phyloP scores from a whole-genome alignment of 2,113 vertebrate species.

The Puntigrus tetrazona region DNA sequence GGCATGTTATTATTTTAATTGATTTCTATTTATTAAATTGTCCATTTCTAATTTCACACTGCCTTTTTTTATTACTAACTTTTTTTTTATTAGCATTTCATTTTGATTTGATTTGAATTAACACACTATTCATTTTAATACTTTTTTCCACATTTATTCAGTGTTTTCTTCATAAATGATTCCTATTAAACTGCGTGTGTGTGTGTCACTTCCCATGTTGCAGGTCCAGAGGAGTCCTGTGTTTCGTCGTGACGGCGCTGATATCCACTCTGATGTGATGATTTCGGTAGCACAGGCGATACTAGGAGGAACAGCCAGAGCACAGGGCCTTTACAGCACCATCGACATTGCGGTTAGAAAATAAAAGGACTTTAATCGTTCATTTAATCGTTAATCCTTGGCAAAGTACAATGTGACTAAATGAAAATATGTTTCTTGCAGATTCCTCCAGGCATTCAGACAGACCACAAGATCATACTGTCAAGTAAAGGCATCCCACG shows the following conservation, averaged over 20 bases:
- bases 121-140: not conserved
- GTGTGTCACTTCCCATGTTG: not conserved
- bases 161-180: not conserved
- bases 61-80: too few relatives aligned
- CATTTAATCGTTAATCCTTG: not conserved
- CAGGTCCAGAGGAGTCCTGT: conserved; percentile 92
- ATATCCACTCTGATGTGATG: conserved; percentile 89
- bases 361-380: not conserved
- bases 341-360: conserved; percentile 85
- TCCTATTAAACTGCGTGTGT: not conserved
- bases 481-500: conserved; percentile 91
- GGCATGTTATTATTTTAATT: not conserved
- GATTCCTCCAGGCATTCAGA: conserved; percentile 91
- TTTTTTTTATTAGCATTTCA: too few relatives aligned
- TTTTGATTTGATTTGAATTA: too few relatives aligned
- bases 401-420: not conserved
- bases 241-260: conserved; percentile 88
- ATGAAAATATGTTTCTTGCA: conserved; percentile 57
- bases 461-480: conserved; percentile 88
- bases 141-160: not conserved
- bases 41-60: too few relatives aligned
- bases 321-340: conserved; percentile 91
- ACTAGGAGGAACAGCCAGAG: conserved; percentile 86
- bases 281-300: conserved; percentile 92
- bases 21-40: not conserved